Base-by-base conservation (phyloP, 2,113 vertebrate genomes). In the Neoarius graeffei region DNA sequence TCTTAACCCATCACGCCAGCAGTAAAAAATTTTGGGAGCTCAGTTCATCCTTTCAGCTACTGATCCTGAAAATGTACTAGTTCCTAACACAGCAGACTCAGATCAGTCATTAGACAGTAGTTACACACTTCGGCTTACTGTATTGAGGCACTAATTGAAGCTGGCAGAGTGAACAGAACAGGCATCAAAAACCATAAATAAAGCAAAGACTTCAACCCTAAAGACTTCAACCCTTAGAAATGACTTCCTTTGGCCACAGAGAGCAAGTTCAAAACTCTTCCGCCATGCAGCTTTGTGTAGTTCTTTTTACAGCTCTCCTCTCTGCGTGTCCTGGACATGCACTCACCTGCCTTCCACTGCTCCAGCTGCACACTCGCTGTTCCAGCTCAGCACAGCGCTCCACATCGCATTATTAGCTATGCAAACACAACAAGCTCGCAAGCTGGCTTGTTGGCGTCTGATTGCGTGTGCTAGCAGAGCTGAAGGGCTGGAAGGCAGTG, bases 241-340 rank as follows among this genome's bases (percentile, higher is more conserved):
- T 25, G 48, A 35, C 52, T 48, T 57, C 14, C 77, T 73, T 74
- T 84, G 42, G 64, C 27, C 67, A 52, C 84, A 56, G 73, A 73
- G 27, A 66, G 27, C 9, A 25, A 67, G 66, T 80, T 86, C 50
- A 79, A 60, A 79, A 83, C 85, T 67, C 48, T 81, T 66, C 90
- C 56, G 85, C 90, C 91, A 89, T 92, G 90, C 88, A 92, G 89
- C 93, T 89, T 85, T 90, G 89, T 93, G 93, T 92, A 93, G 23
- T 91, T 94, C 67, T 88, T 87, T 82, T 84, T 50, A 88, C 62
- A 85, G 71, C 42, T 56, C 54, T 80, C 10, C 89, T 92, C 90
- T 91, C 92, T 88, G 79, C 92, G 94, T 95, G 93, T 91, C 93
- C 91, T 90, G 94, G 93, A 92, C 95, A 93, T 94, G 95, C 94